Base-by-base conservation (phyloP, 2,888 invertebrate species). In the Plebejus anna region DNA sequence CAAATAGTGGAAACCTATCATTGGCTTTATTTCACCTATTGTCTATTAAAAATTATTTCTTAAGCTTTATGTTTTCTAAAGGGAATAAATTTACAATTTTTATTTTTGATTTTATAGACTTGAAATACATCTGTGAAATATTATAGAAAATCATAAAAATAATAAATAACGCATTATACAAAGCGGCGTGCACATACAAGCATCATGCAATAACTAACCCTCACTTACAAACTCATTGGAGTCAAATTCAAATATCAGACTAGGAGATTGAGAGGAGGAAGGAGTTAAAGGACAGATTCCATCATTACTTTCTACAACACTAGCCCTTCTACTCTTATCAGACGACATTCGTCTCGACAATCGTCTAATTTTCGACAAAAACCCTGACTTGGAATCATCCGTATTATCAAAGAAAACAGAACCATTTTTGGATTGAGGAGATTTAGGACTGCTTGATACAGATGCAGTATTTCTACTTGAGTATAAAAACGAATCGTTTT, bases 381-480 rank as follows among this genome's bases (percentile, higher is more conserved):
- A 36, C 1, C 66, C 66, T 0, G 66, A 16, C 66, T 66, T 66
- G 0, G 66, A 66, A 16, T 66, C 36, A 16, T 87, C 82, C 0
- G 88, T 84, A 77, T 89, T 91, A 80, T 92, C 91, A 77, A 93
- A 93, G 87, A 91, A 92, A 80, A 90, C 88, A 76, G 92, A 89
- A 75, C 90, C 90, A 80, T 89, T 91, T 80, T 91, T 88, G 0
- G 92, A 87, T 73, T 85, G 75, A 0, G 88, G 88, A 1, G 86
- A 79, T 77, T 82, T 85, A 0, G 87, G 87, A 47, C 86, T 89
- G 57, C 89, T 88, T 1, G 82, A 83, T 80, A 91, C 90, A 0
- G 92, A 92, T 83, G 91, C 89, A 0, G 92, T 91, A 3, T 91
- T 79, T 78, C 87, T 90, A 28, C 82, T 87, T 66, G 87, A 85